phyloP scores from a whole-genome alignment of 2,797 vertebrate species.

The Emys orbicularis region DNA sequence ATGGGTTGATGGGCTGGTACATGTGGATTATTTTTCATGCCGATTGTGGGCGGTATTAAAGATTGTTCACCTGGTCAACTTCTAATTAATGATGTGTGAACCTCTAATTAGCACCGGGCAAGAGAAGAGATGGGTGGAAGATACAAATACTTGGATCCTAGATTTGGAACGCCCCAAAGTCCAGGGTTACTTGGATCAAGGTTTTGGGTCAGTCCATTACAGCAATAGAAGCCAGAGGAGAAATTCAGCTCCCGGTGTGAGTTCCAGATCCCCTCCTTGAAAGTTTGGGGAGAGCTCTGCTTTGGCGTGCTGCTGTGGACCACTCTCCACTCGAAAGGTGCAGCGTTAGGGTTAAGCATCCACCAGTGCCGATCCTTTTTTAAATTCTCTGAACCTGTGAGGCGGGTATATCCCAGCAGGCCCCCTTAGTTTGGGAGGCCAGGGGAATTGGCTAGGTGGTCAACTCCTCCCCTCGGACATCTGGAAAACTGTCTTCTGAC shows the following conservation, averaged over 20 bases:
- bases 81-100: neutral
- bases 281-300: neutral
- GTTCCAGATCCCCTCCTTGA: neutral
- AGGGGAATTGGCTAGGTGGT: neutral
- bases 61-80: too few relatives aligned
- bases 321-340: neutral
- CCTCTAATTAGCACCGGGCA: neutral
- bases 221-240: neutral
- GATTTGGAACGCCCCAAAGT: neutral
- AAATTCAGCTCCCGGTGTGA: neutral
- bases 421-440: neutral
- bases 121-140: neutral
- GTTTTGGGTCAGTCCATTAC: neutral
- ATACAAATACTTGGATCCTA: neutral
- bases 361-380: too few relatives aligned
- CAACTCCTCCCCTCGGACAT: neutral
- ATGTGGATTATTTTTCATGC: neutral
- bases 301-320: neutral
- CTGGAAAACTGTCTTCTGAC: neutral
- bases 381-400: neutral
- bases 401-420: neutral
- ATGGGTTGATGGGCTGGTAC: neutral
- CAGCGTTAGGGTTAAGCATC: neutral
- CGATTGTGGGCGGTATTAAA: neutral
- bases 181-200: neutral